Evolutionary conservation across 2,888 invertebrate species (phyloP), one percentile per base, ranked within the genome.

Genomic region (Cantharis rustica): DNA sequence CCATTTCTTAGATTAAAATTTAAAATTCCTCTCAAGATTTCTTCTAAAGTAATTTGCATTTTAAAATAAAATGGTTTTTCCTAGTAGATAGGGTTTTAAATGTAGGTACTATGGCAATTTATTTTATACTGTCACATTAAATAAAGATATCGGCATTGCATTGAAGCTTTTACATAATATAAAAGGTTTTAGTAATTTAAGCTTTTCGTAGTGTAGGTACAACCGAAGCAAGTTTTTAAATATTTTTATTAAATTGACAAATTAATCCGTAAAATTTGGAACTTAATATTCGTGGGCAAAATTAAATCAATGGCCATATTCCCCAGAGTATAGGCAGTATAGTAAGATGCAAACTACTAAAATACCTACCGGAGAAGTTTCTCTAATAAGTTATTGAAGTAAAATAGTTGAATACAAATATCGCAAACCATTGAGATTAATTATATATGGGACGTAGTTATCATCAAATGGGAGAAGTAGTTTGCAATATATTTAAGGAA

Each of bases 71-170:
- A 66, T 61, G 66, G 64, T 66, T 71, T 17, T 71, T 71, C 72
- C 20, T 31, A 31, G 26, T 31, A 31, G 26, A 16, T 47, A 47
- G 64, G 16, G 31, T 26, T 66, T 72, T 17, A 72, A 72, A 66
- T 27, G 27, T 27, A 27, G 26, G 26, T 66, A 47, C 66, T 47
- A 47, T 47, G 4, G 61, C 72, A 66, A 72, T 72, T 72, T 66
- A 72, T 72, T 72, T 72, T 66, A 72, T 66, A 66, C 72, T 66
- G 72, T 72, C 47, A 66, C 72, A 66, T 72, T 72, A 72, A 72
- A 72, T 72, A 72, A 72, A 66, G 47, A 16, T 66, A 66, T 15
- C 47, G 66, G 66, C 64, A 17, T 47, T 71, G 26, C 61, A 17
- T 66, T 72, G 47, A 47, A 47, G 47, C 47, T 47, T 47, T 47